These are phyloP conservation scores for Manis crassicaudata DNA, from an alignment of 2,797 vertebrate genomes.

Conservation along the genomic window DNA sequence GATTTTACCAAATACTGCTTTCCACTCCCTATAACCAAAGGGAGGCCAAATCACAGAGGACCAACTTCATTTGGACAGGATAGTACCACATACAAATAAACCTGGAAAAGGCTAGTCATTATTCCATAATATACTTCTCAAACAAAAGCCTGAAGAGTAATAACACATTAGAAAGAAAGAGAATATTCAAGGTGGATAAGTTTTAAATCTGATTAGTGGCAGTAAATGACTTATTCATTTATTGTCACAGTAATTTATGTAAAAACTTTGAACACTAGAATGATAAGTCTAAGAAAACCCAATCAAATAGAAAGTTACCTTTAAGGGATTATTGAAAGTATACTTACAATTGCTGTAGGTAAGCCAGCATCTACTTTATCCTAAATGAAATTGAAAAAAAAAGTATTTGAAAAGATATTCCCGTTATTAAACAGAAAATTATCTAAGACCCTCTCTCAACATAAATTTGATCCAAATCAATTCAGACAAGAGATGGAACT, in stretches of 20 bases:
- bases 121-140: conserved; percentile 28
- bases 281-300: conserved; percentile 47
- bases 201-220: conserved; percentile 39
- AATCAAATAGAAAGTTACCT: conserved; percentile 61
- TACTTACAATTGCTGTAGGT: conserved; percentile 97
- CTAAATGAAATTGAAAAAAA: conserved; percentile 82
- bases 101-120: not conserved
- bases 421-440: conserved; percentile 45
- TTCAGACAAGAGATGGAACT: not conserved
- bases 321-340: conserved; percentile 56
- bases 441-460: conserved; percentile 20
- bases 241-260: conserved; percentile 21
- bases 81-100: conserved; percentile 15
- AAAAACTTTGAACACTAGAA: conserved; percentile 51
- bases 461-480: conserved; percentile 26
- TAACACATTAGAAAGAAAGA: not conserved
- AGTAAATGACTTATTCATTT: conserved; percentile 36
- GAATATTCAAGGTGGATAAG: conserved; percentile 9
- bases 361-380: conserved; percentile 98
- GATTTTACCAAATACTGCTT: conserved; percentile 11
- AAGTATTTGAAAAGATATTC: conserved; percentile 42
- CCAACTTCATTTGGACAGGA: conserved; percentile 5
- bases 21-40: conserved; percentile 19
- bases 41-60: conserved; percentile 20
- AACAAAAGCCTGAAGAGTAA: conserved; percentile 42